A percentile compares a stretch with the other conserved stretches of the same genome.
These are phyloP conservation scores for Phaethornis superciliosus DNA, from an alignment of 2,113 vertebrate species.

Conservation along the genomic window DNA sequence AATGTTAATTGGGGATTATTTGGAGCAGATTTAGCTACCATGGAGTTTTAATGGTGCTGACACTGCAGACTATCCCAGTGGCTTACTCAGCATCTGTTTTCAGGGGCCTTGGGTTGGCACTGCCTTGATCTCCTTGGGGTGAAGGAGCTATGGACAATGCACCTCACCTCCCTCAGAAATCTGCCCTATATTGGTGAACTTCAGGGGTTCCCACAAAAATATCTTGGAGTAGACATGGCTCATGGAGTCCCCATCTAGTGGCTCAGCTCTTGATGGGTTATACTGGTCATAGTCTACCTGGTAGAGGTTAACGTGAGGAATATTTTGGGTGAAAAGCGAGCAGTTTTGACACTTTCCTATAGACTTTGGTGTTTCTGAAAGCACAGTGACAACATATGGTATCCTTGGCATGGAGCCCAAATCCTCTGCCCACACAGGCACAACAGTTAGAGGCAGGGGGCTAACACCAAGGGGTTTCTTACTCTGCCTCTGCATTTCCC, in stretches of 20 bases:
- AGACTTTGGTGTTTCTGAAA: neutral
- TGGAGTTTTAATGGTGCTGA: neutral
- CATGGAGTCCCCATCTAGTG: neutral
- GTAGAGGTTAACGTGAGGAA: neutral
- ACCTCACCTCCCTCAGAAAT: neutral
- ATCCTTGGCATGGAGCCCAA: neutral
- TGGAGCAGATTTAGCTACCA: neutral
- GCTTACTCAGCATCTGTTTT: neutral
- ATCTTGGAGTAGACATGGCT: neutral
- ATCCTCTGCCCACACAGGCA: neutral
- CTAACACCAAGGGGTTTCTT: neutral
- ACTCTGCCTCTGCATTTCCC: neutral
- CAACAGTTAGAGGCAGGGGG: accelerated
- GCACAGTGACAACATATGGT: neutral
- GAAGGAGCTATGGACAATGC: neutral
- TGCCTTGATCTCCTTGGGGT: neutral
- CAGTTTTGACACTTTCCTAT: neutral
- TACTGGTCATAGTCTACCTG: neutral
- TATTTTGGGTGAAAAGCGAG: neutral
- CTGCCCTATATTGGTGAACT: neutral
- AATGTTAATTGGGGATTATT: neutral
- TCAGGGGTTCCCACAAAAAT: neutral
- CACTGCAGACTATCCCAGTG: neutral
- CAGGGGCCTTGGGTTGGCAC: neutral
- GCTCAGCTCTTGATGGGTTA: neutral